These are phyloP conservation scores for Misgurnus anguillicaudatus DNA, from an alignment of 2,113 vertebrate genomes.

Conservation along the genomic window DNA sequence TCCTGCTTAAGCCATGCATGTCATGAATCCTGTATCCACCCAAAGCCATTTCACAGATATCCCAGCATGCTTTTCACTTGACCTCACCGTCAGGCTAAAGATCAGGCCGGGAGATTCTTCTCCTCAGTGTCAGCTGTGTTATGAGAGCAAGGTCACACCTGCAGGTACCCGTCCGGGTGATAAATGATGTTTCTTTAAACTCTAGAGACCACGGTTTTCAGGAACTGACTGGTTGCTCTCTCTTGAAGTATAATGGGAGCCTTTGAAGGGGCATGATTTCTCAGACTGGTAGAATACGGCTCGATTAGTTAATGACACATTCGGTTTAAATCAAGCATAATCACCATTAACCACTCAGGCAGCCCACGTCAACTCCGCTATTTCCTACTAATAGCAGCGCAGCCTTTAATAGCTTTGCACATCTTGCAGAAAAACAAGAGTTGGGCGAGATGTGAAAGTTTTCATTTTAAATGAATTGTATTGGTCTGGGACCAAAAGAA, in stretches of 20 bases:
- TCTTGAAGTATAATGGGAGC: conserved; percentile 71
- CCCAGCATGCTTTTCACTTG: conserved; percentile 53
- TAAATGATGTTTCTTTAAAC: conserved; percentile 85
- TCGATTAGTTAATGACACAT: conserved; percentile 81
- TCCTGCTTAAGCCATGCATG: neutral
- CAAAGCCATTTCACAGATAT: neutral
- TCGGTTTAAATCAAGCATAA: conserved; percentile 79
- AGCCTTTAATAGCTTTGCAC: conserved; percentile 60
- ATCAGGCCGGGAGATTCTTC: conserved; percentile 42
- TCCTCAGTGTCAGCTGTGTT: conserved; percentile 58
- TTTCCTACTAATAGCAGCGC: conserved; percentile 59
- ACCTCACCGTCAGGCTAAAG: conserved; percentile 47
- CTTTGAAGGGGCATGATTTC: conserved; percentile 74
- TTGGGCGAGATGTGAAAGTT: neutral
- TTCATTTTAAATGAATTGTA: neutral
- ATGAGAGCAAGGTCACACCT: conserved; percentile 80
- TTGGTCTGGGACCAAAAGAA: neutral
- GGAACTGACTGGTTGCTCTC: conserved; percentile 74
- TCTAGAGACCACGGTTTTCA: conserved; percentile 73
- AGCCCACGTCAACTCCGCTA: conserved; percentile 68
- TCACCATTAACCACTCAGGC: conserved; percentile 64
- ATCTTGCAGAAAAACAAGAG: conserved; percentile 42
- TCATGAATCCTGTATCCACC: neutral
- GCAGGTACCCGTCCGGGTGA: conserved; percentile 74
- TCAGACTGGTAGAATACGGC: conserved; percentile 72